These are phyloP conservation scores for Drosophila nannoptera DNA, from an alignment of 1,140 invertebrate genomes.

Conservation along the genomic window DNA sequence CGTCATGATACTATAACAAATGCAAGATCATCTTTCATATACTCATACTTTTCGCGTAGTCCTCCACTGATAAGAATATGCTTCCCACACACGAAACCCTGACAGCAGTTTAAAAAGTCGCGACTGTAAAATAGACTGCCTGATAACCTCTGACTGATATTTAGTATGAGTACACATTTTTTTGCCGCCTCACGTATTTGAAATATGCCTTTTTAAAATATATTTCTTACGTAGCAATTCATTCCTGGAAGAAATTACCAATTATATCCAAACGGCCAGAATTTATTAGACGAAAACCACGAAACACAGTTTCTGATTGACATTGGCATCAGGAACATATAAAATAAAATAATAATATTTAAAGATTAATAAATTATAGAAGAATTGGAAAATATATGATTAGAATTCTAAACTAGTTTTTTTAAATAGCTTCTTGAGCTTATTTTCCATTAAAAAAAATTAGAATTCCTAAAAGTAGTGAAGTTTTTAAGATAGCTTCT, in stretches of 20 bases:
- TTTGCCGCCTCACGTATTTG: constrained; percentile 53
- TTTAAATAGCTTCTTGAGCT: too few species aligned
- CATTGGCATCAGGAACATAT: constrained; percentile 18
- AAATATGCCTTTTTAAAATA: constrained; percentile 59
- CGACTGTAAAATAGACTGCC: constrained; percentile 40
- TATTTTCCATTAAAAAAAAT: too few species aligned
- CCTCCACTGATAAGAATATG: constrained; percentile 51
- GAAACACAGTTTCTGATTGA: background rate
- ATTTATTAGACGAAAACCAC: constrained; percentile 27
- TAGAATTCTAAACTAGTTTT: too few species aligned
- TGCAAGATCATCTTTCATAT: constrained; percentile 43
- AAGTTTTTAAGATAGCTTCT: too few species aligned
- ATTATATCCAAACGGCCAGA: constrained; percentile 40
- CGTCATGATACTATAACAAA: constrained; percentile 67
- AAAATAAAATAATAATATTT: background rate
- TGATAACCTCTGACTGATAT: constrained; percentile 67
- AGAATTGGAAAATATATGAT: too few species aligned
- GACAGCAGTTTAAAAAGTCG: constrained; percentile 42
- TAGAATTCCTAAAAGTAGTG: too few species aligned
- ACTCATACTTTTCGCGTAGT: constrained; percentile 25
- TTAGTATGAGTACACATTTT: constrained; percentile 55
- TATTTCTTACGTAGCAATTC: constrained; percentile 48
- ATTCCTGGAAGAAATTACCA: constrained; percentile 51
- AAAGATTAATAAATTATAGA: too few species aligned
- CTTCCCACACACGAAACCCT: constrained; percentile 66